Evolutionary conservation across 2,888 invertebrate species (phyloP), one percentile per base, ranked within the genome.

Genomic region (Cantharis flavilabris): DNA sequence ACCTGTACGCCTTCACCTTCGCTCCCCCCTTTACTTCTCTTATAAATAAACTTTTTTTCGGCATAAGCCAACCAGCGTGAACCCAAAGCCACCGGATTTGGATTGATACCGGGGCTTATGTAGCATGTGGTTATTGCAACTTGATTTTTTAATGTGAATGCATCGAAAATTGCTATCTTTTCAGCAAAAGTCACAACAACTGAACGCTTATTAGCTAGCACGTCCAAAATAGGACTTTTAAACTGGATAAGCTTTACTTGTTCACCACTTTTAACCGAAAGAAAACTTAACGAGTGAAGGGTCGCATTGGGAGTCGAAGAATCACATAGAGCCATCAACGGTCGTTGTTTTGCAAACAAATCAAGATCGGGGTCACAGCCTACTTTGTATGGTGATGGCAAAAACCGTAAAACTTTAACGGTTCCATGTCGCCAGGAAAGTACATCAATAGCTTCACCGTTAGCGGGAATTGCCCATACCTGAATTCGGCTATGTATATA

Each of bases 381-480:
- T 5, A 85, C 82, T 72, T 80, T 82, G 76, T 82, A 84, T 80
- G 98, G 97, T 76, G 94, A 93, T 9, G 97, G 97, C 86, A 98
- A 90, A 83, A 98, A 91, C 87, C 95, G 93, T 81, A 98, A 90
- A 74, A 94, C 91, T 77, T 93, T 92, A 70, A 98, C 96, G 80
- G 94, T 93, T 72, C 98, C 97, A 88, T 98, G 97, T 72, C 97
- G 92, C 94, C 98, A 97, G 3, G 98, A 98, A 77, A 99, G 89
- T 26, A 98, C 95, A 89, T 98, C 98, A 78, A 95, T 94, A 2
- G 98, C 98, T 87, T 98, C 98, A 20, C 98, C 98, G 83, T 93
- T 95, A 9, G 95, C 95, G 14, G 94, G 93, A 79, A 97, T 92
- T 73, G 95, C 91, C 97, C 97, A 97, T 67, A 96, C 94, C 93